A percentile compares a stretch with the other conserved stretches of the same genome.
phyloP scores from a whole-genome alignment of 1,140 invertebrate species.

The Marisa cornuarietis region DNA sequence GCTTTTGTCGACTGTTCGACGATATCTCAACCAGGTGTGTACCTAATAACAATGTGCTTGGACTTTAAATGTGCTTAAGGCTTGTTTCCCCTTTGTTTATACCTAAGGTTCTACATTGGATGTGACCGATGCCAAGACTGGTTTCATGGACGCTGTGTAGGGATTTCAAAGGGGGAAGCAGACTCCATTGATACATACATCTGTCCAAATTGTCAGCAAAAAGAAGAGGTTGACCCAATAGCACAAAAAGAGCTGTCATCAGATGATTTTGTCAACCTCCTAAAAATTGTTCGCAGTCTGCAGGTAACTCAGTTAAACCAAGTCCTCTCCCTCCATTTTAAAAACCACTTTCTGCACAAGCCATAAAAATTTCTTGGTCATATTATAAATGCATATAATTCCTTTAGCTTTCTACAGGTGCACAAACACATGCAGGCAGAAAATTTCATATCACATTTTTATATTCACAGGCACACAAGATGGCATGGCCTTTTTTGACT shows the following conservation, averaged over 20 bases:
- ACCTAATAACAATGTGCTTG: not conserved
- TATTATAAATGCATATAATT: too few species aligned
- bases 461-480: conserved; percentile 67
- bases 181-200: conserved; percentile 95
- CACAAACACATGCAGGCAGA: too few species aligned
- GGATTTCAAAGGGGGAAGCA: conserved; percentile 92
- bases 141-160: conserved; percentile 98
- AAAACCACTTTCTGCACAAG: too few species aligned
- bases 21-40: not conserved
- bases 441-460: not conserved
- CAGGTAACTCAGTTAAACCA: conserved; percentile 72
- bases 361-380: too few species aligned
- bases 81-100: not conserved
- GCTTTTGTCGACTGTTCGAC: not conserved
- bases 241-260: conserved; percentile 78
- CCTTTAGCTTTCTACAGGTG: too few species aligned
- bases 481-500: conserved; percentile 96
- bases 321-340: too few species aligned
- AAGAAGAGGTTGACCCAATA: conserved; percentile 67
- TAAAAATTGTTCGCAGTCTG: conserved; percentile 88
- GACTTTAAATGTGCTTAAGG: too few species aligned
- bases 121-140: conserved; percentile 98
- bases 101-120: conserved; percentile 91
- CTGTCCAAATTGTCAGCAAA: conserved; percentile 92
- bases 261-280: conserved; percentile 85